phyloP scores from a whole-genome alignment of 2,888 invertebrate species.

The Aradus depressus region DNA sequence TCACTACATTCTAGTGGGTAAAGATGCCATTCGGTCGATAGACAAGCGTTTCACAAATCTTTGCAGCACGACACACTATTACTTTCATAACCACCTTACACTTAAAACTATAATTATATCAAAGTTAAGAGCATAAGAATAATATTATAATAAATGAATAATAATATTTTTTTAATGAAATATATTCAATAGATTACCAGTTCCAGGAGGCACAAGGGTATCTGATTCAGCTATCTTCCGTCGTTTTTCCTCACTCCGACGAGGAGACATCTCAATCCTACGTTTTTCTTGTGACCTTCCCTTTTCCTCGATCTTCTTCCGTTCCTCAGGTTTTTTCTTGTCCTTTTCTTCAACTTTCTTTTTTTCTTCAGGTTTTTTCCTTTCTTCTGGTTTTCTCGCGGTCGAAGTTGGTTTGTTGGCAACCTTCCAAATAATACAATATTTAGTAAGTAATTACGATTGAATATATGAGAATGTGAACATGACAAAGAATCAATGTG shows the following conservation, averaged over 20 bases:
- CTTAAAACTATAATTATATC: too few species aligned
- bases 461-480: too few species aligned
- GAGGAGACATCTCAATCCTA: slow-evolving; percentile 18
- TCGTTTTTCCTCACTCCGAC: slow-evolving; percentile 34
- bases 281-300: slow-evolving; percentile 27
- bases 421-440: slow-evolving; percentile 14
- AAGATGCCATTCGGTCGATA: too few species aligned
- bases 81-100: too few species aligned
- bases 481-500: too few species aligned
- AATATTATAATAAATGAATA: too few species aligned
- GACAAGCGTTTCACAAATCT: too few species aligned
- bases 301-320: slow-evolving; percentile 37
- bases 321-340: slow-evolving; percentile 39
- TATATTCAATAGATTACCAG: slow-evolving; percentile 17
- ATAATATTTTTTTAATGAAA: too few species aligned
- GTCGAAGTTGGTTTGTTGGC: slow-evolving; percentile 32
- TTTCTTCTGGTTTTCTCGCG: slow-evolving; percentile 31
- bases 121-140: too few species aligned
- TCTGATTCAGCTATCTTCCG: slow-evolving; percentile 25
- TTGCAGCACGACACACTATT: too few species aligned
- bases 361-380: slow-evolving; percentile 40
- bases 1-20: too few species aligned
- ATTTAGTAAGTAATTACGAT: background rate
- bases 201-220: slow-evolving; percentile 25
- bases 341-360: slow-evolving; percentile 36